Evolutionary conservation across 2,888 invertebrate genomes (phyloP), one percentile per base, ranked within the genome.

Genomic region (Philonicus albiceps): DNA sequence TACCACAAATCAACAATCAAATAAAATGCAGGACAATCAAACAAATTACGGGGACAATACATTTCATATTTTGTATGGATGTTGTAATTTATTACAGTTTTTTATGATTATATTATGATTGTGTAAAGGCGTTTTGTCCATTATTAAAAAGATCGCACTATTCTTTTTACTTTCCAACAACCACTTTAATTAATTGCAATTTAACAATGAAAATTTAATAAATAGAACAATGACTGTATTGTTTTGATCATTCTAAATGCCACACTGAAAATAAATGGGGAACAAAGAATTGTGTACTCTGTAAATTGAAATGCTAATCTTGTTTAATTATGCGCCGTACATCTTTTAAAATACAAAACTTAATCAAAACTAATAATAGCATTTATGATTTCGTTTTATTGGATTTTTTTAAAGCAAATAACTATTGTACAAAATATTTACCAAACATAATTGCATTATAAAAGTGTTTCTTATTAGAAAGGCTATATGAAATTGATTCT

Each of bases 1-100:
- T 87, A 86, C 86, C 86, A 87, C 76, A 78, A 30, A 40, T 34
- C 31, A 73, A 49, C 31, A 53, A 73, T 30, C n/a, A 85, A 19
- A 16, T 64, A 84, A 49, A 73, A 74, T 78, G 49, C 49, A 78
- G 27, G 27, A 64, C 64, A 64, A 64, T 64, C 78, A 78, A 78
- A 78, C 72, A 74, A 64, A 22, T 64, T 64, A 64, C 64, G 64
- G 3, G 19, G 64, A 19, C 11, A 19, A 64, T 64, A 8, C 19
- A 22, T 64, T 11, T 8, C 27, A 22, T 64, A 27, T 16, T 64
- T 37, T 64, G 22, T 64, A 64, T 64, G 3, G 11, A 11, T 19
- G 27, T 22, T 53, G 3, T 53, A 53, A 53, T 19, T 55, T 22
- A 55, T 64, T 64, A 27, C 27, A 64, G 5, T 27, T 3, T 64